phyloP scores from a whole-genome alignment of 2,113 vertebrate species.

The Azemiops feae region DNA sequence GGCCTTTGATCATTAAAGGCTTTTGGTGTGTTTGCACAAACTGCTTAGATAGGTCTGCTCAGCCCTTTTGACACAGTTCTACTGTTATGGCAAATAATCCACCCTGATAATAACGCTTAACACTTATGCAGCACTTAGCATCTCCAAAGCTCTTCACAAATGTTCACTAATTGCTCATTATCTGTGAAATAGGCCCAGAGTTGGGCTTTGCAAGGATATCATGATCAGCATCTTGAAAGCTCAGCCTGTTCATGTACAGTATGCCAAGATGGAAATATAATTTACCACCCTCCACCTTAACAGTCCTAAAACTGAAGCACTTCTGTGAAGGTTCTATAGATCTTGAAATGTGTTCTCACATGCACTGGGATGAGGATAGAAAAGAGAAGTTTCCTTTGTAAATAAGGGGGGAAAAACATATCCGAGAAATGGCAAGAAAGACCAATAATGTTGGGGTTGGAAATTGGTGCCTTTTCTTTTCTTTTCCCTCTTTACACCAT shows the following conservation, averaged over 20 bases:
- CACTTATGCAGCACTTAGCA: constrained; percentile 9
- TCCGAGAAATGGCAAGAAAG: background rate
- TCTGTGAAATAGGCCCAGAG: background rate
- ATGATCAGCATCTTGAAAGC: background rate
- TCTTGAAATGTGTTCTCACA: background rate
- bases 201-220: background rate
- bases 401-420: too few relatives aligned
- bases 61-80: constrained; percentile 19
- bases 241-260: background rate
- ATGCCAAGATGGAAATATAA: background rate
- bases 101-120: constrained; percentile 14
- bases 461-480: too few relatives aligned
- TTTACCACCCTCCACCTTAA: background rate
- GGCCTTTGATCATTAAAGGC: background rate
- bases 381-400: background rate
- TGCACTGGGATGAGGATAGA: background rate
- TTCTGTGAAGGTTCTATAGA: background rate
- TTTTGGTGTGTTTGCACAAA: constrained; percentile 7
- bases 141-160: constrained; percentile 24
- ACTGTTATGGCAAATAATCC: constrained; percentile 23
- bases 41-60: background rate
- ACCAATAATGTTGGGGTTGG: too few relatives aligned
- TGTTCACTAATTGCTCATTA: constrained; percentile 30
- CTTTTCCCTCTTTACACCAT: too few relatives aligned
- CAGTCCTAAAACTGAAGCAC: background rate